phyloP scores from a whole-genome alignment of 2,888 invertebrate species.

The Drosophila longiperda region DNA sequence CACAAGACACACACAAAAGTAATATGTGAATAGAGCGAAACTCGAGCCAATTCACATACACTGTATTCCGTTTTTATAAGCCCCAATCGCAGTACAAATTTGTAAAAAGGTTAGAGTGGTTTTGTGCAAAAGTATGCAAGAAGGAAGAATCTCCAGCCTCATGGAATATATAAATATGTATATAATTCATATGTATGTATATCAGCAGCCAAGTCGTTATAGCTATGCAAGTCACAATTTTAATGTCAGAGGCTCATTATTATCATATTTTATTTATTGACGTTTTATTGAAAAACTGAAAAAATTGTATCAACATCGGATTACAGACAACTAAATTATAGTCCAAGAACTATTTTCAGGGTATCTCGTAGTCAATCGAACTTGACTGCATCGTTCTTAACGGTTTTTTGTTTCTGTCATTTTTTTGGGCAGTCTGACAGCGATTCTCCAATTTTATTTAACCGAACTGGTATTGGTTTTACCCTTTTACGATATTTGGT shows the following conservation, averaged over 20 bases:
- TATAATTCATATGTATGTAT: too few relatives aligned
- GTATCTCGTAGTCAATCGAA: background rate
- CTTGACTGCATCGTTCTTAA: background rate
- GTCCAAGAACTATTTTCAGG: background rate
- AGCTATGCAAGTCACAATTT: background rate
- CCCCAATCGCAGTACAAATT: background rate
- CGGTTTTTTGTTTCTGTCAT: conserved; percentile 2
- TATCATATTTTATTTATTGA: background rate
- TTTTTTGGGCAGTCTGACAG: conserved; percentile 16
- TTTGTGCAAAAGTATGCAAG: background rate
- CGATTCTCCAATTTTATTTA: conserved; percentile 57
- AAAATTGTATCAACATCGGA: background rate
- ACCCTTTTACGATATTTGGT: conserved; percentile 35
- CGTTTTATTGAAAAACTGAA: background rate
- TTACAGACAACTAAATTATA: background rate
- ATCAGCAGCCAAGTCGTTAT: background rate
- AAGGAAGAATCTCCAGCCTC: too few relatives aligned
- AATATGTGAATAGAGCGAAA: conserved; percentile 1
- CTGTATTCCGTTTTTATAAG: conserved; percentile 43
- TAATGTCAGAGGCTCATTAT: background rate
- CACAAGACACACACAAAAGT: conserved; percentile 18
- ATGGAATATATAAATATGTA: too few relatives aligned
- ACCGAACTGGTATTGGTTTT: conserved; percentile 24
- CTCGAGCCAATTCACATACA: conserved; percentile 60
- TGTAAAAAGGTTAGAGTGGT: background rate